Percentiles rank a stretch among this genome's conserved stretches.
Evolutionary conservation across 2,797 vertebrate genomes (phyloP).

Genomic region (Sebastes minor): DNA sequence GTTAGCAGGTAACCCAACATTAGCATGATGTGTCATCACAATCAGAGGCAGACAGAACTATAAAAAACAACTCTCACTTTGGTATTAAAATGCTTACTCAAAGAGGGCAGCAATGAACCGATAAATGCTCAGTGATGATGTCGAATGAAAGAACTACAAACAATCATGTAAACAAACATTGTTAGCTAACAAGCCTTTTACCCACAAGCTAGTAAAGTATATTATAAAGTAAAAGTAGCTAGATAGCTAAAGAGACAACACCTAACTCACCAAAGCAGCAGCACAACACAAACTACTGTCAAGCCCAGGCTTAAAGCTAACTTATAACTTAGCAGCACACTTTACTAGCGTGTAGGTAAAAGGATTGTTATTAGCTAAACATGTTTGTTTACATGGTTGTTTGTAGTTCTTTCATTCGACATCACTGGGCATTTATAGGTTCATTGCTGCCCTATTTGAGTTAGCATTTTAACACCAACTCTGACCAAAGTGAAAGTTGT

Average conservation of each 20-base stretch:
- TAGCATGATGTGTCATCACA: too few species aligned
- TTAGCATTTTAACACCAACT: background rate
- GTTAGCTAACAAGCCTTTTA: slow-evolving; percentile 3
- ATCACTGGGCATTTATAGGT: background rate
- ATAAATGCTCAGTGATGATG: too few species aligned
- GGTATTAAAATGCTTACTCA: background rate
- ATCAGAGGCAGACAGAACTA: too few species aligned
- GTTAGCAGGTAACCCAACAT: too few species aligned
- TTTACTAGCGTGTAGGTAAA: background rate
- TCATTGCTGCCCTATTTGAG: background rate
- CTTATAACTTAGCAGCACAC: background rate
- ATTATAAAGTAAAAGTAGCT: background rate
- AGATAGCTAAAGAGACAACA: slow-evolving; percentile 14
- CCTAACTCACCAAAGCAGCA: background rate
- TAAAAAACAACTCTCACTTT: background rate
- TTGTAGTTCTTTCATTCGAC: background rate
- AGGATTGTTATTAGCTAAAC: slow-evolving; percentile 6
- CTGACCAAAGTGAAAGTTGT: background rate
- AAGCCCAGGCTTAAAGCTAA: background rate
- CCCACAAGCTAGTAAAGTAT: too few species aligned
- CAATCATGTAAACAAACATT: background rate
- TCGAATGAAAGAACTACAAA: too few species aligned
- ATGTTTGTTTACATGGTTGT: slow-evolving; percentile 62
- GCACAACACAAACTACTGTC: background rate
- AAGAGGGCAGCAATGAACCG: background rate